Evolutionary conservation across 2,888 invertebrate genomes (phyloP), one percentile per base, ranked within the genome.

Genomic region (Homarus gammarus): DNA sequence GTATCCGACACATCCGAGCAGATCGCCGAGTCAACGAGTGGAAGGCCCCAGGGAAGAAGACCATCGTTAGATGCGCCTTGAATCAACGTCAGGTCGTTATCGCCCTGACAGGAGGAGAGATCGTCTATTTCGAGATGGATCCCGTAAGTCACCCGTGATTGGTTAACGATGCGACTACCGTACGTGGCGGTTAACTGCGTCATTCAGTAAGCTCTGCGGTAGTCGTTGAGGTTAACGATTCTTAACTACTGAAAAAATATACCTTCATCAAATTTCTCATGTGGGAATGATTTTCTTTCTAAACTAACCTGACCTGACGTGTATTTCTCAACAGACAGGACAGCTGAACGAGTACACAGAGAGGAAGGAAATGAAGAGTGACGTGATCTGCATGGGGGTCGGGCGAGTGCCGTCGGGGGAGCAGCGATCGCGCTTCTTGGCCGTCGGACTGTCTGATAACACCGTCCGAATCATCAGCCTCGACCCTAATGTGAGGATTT

Each of bases 91-190:
- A 99, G 95, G 99, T 99, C 49, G 99, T 99, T 0, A 99, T 99
- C 92, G 99, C 99, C 0, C 95, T 99, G 75, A 98, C 98, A 61
- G 99, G 99, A 2, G 98, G 99, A 64, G 99, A 99, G 95, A 95
- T 99, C 90, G 99, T 99, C 72, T 99, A 99, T 95, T 99, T 99
- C 94, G 99, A 99, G 95, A 98, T 99, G 98, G 99, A 99, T 94
- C 97, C 84, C 12, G 85, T 85, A 64, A 85, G 85, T 56, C 22
- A 8, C 44, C 44, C 44, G 44, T 44, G 44, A 44, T 12, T 12
- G 44, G 44, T 44, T 44, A 44, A 44, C 5, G 44, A 44, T 44
- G 5, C n/a, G n/a, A n/a, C n/a, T n/a, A n/a, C n/a, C n/a, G n/a
- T n/a, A n/a, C n/a, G n/a, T n/a, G n/a, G n/a, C n/a, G n/a, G n/a